A percentile compares a stretch with the other conserved stretches of the same genome.
phyloP scores from a whole-genome alignment of 1,140 invertebrate species.

The Polypedilum vanderplanki region DNA sequence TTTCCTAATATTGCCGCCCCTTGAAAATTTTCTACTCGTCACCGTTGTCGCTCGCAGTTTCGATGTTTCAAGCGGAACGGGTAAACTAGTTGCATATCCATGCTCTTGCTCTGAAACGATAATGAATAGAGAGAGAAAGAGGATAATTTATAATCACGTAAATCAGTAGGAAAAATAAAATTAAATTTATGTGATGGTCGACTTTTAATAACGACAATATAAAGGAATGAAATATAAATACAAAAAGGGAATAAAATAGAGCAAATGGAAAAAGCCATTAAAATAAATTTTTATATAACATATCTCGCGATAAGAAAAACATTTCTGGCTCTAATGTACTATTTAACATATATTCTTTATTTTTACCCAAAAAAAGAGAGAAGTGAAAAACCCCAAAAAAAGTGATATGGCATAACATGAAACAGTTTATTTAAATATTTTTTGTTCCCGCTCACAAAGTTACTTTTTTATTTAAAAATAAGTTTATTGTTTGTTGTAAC shows the following conservation, averaged over 20 bases:
- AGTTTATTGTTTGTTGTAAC: neutral
- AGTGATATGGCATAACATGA: neutral
- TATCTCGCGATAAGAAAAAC: slow-evolving; percentile 5
- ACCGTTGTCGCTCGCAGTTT: slow-evolving; percentile 10
- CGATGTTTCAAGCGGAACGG: slow-evolving; percentile 25
- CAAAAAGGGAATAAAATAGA: neutral
- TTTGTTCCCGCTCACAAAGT: neutral
- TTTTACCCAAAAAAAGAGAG: neutral
- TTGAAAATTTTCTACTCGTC: slow-evolving; percentile 23
- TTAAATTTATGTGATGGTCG: slow-evolving; percentile 4
- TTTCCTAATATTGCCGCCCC: slow-evolving; percentile 20
- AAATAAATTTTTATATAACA: slow-evolving; percentile 20
- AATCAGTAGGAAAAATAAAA: no score
- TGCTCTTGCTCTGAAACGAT: slow-evolving; percentile 13
- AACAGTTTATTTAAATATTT: neutral
- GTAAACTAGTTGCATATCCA: slow-evolving; percentile 27
- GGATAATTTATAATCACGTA: neutral
- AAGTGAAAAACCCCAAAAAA: neutral
- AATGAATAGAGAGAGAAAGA: neutral
- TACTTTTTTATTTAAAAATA: neutral
- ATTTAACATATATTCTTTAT: neutral
- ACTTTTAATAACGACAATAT: neutral
- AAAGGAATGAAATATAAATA: neutral
- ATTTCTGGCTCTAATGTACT: slow-evolving; percentile 6
- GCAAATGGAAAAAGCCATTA: slow-evolving; percentile 28